Evolutionary conservation across 2,113 vertebrate genomes (phyloP).

Genomic region (Falco punctatus): DNA sequence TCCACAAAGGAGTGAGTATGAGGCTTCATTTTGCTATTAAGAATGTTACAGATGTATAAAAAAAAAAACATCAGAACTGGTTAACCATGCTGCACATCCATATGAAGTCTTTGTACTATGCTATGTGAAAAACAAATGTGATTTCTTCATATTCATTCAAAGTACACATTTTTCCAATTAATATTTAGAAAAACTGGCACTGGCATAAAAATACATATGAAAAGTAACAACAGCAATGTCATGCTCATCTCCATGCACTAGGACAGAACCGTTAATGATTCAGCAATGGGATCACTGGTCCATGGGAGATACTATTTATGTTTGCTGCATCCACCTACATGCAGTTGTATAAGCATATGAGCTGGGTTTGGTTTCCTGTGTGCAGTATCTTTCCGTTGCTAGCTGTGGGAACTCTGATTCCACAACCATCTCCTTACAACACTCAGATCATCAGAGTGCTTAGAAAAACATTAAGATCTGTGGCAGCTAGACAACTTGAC

Average conservation of each 20-base stretch:
- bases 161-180: not conserved
- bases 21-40: not conserved
- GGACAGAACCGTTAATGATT: not conserved
- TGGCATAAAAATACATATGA: not conserved
- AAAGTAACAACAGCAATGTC: not conserved
- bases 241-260: not conserved
- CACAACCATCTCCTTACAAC: not conserved
- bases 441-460: not conserved
- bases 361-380: not conserved
- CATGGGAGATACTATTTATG: fast-evolving
- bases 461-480: not conserved
- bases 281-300: not conserved
- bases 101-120: not conserved
- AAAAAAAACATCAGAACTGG: not conserved
- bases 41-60: not conserved
- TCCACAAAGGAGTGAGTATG: not conserved
- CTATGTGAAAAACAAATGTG: not conserved
- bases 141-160: not conserved
- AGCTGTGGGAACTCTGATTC: not conserved
- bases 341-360: not conserved
- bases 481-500: not conserved
- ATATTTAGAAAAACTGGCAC: not conserved
- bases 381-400: not conserved
- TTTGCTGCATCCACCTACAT: not conserved
- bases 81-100: not conserved